Evolutionary conservation across 2,113 vertebrate genomes (phyloP).

Genomic region (Petrocephalus microphthalmus): DNA sequence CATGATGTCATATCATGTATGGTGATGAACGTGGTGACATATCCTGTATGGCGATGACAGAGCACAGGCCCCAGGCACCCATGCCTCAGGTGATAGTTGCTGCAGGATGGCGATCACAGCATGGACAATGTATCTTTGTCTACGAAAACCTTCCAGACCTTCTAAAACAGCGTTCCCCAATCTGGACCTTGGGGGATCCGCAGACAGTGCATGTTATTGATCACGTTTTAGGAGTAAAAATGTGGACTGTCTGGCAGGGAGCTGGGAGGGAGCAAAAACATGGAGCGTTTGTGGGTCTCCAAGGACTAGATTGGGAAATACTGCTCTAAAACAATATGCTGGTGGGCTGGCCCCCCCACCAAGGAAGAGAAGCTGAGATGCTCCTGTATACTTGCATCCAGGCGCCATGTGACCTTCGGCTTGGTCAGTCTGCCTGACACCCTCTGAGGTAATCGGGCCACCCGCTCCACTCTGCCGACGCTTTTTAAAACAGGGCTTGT

Average conservation of each 20-base stretch:
- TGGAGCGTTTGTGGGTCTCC: neutral
- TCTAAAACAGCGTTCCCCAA: conserved; percentile 41
- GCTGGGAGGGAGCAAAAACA: neutral
- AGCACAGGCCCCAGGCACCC: conserved; percentile 13
- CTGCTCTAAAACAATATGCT: neutral
- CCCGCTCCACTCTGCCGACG: conserved; percentile 19
- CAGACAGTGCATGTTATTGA: neutral
- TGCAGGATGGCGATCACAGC: conserved; percentile 44
- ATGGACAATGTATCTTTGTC: conserved; percentile 44
- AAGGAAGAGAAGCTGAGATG: conserved; percentile 38
- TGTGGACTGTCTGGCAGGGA: neutral
- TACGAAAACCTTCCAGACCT: conserved; percentile 13
- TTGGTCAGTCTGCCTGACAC: conserved; percentile 59
- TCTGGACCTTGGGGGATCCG: neutral
- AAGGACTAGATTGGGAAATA: neutral
- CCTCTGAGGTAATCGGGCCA: conserved; percentile 32
- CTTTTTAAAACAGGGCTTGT: conserved; percentile 42
- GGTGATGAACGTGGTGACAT: conserved; percentile 14
- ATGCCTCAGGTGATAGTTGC: conserved; percentile 25
- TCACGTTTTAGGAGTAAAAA: neutral
- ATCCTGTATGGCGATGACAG: conserved; percentile 19
- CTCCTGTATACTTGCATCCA: neutral
- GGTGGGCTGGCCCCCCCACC: conserved; percentile 20
- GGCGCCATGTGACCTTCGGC: conserved; percentile 40
- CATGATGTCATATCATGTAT: conserved; percentile 28